These are phyloP conservation scores for Uromys caudimaculatus DNA, from an alignment of 2,797 vertebrate species.

Conservation along the genomic window DNA sequence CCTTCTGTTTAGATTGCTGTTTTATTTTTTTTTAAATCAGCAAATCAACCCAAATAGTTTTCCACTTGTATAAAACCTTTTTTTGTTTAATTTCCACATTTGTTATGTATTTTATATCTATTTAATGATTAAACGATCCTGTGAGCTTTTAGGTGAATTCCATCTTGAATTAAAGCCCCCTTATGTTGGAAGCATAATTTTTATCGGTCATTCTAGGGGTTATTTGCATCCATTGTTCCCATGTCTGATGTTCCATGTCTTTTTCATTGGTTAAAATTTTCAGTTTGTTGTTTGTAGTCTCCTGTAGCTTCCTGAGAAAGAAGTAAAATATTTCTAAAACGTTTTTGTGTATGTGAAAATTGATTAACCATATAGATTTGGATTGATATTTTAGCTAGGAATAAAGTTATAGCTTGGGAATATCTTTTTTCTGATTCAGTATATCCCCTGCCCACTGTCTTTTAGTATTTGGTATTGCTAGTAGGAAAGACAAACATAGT, in stretches of 20 bases:
- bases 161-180: neutral
- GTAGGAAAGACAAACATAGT: neutral
- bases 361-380: neutral
- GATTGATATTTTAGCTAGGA: constrained; percentile 4
- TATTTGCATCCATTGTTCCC: neutral
- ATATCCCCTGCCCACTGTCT: neutral
- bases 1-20: neutral
- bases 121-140: neutral
- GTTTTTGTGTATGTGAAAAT: constrained; percentile 12
- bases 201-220: neutral
- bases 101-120: neutral
- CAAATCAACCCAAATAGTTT: neutral
- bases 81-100: neutral
- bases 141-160: neutral
- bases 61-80: neutral
- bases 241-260: neutral
- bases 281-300: neutral
- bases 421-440: neutral
- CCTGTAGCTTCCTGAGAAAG: neutral
- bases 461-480: neutral
- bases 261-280: neutral
- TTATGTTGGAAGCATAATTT: neutral
- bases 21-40: neutral
- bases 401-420: constrained; percentile 31
- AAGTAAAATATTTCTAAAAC: neutral